Conservation (phyloP, 2,888 invertebrate genomes). For the Galerucella nymphaeae region DNA sequence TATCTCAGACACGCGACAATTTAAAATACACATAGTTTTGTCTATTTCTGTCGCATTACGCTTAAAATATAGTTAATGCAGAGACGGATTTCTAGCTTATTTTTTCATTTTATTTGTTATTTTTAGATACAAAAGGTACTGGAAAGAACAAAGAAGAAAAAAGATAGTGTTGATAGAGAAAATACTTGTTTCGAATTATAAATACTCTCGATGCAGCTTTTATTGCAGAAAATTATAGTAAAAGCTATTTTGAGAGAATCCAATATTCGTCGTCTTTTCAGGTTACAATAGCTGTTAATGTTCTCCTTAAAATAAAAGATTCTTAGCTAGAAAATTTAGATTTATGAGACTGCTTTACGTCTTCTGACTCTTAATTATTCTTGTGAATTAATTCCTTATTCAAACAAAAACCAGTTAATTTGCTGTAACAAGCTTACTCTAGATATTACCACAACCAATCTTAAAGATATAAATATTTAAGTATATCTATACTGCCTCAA, state of each 20-base stretch:
- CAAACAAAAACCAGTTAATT: too few species aligned
- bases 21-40: conserved; percentile 52
- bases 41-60: conserved; percentile 42
- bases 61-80: neutral
- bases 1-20: conserved; percentile 59
- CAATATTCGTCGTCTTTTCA: neutral
- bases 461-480: too few species aligned
- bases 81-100: conserved; percentile 7
- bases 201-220: neutral
- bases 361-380: too few species aligned
- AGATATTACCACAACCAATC: too few species aligned
- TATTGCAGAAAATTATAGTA: neutral
- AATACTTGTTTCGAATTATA: neutral
- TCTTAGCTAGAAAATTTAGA: neutral
- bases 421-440: too few species aligned
- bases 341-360: too few species aligned
- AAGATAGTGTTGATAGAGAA: neutral
- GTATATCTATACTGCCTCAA: too few species aligned
- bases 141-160: neutral
- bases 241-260: neutral
- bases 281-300: neutral
- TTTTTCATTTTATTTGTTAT: neutral
- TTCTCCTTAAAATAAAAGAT: neutral
- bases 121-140: neutral
- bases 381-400: too few species aligned